Percentiles rank a stretch among this genome's conserved stretches.
Evolutionary conservation across 1,140 invertebrate species (phyloP).

Genomic region (Scaptodrosophila lebanonensis): DNA sequence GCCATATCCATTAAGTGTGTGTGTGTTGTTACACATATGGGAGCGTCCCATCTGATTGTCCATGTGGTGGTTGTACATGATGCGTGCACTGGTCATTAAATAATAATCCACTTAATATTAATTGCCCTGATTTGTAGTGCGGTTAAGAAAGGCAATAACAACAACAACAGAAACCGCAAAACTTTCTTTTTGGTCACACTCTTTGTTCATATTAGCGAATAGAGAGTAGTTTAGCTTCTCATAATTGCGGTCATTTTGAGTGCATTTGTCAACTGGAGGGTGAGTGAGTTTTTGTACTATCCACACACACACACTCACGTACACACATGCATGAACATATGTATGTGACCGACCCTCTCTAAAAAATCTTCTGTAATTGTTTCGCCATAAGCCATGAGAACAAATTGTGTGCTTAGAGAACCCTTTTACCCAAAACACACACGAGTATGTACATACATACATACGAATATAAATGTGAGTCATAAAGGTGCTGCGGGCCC

Average conservation of each 20-base stretch:
- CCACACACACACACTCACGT: background rate
- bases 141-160: constrained; percentile 10
- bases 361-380: constrained; percentile 59
- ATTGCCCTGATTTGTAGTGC: constrained; percentile 64
- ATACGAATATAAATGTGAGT: too few relatives aligned
- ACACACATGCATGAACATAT: too few relatives aligned
- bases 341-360: too few relatives aligned
- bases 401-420: constrained; percentile 39
- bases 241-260: constrained; percentile 66
- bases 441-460: constrained; percentile 22
- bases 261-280: constrained; percentile 41
- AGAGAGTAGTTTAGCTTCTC: background rate
- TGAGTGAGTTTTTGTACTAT: constrained; percentile 14
- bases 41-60: constrained; percentile 13
- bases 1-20: constrained; percentile 62
- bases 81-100: constrained; percentile 71
- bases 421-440: constrained; percentile 44
- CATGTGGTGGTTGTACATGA: constrained; percentile 18
- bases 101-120: constrained; percentile 76
- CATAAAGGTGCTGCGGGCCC: constrained; percentile 41
- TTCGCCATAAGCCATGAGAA: constrained; percentile 44
- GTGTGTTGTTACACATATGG: constrained; percentile 48
- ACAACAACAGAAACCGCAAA: background rate
- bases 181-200: too few relatives aligned
- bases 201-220: too few relatives aligned